Evolutionary conservation across 2,113 vertebrate genomes (phyloP), one percentile per base, ranked within the genome.

Genomic region (Austrofundulus limnaeus): DNA sequence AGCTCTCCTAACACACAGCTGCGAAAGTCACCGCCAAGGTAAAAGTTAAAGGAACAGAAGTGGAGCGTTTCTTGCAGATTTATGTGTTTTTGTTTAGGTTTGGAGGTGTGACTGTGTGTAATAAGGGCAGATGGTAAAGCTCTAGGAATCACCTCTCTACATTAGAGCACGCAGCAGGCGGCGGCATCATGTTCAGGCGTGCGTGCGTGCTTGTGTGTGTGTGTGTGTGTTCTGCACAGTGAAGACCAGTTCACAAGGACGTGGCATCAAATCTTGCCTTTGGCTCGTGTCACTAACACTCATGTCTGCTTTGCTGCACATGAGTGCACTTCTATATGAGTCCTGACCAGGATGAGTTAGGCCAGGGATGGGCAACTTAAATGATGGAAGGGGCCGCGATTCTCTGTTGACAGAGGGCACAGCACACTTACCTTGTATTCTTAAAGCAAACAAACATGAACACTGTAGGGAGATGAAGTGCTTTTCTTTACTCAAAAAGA

Each of bases 61-160:
- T 1, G 11, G 16, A 8, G 2, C 59, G 2, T 11, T 5, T 19
- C 10, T 34, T 25, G 28, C 15, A 28, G 24, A 28, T 16, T n/a
- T n/a, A 15, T 58, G 16, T 11, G 11, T n/a, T 58, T 59, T 45
- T 46, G 42, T 58, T 21, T 38, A 25, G n/a, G 42, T 50, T 78
- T 20, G 49, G 52, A 61, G 50, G 49, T 66, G 56, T 4, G 39
- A 2, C 13, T 51, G 65, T 66, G 61, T 75, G 75, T 41, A 61
- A 56, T 21, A n/a, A 34, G 66, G 68, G 80, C 87, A 89, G 88
- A 91, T 90, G 90, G 87, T 70, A 25, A 58, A 72, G 71, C 85
- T 75, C 74, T 64, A 80, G 82, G 87, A 87, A 25, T 72, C 69
- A 80, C 79, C 66, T 77, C 57, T 80, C 60, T 81, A 75, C 75